phyloP scores from a whole-genome alignment of 2,888 invertebrate species.

The Limnephilus rhombicus region DNA sequence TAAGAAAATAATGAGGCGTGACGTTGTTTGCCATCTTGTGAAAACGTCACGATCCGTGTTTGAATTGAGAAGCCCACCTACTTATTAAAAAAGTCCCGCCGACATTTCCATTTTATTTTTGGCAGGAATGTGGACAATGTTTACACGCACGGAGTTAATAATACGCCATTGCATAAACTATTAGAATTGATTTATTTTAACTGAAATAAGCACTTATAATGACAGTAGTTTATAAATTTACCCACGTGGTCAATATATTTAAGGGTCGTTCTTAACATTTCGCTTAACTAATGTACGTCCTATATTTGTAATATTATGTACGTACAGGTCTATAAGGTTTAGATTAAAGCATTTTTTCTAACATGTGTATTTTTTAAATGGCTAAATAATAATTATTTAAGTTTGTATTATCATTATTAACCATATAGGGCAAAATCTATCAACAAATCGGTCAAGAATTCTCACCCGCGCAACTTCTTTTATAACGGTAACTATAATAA shows the following conservation, averaged over 20 bases:
- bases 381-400: neutral
- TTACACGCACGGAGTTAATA: slow-evolving; percentile 3
- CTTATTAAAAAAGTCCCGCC: neutral
- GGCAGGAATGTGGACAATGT: slow-evolving; percentile 38
- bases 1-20: neutral
- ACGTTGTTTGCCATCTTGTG: slow-evolving; percentile 6
- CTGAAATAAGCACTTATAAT: neutral
- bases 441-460: neutral
- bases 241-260: neutral
- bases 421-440: neutral
- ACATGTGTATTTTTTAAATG: neutral
- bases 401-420: neutral
- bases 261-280: neutral
- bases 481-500: neutral
- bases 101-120: slow-evolving; percentile 41
- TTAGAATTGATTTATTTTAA: neutral
- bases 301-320: neutral
- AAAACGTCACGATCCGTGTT: neutral
- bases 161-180: neutral
- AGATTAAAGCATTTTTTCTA: neutral
- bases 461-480: too few species aligned
- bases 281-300: too few species aligned
- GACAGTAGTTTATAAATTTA: neutral
- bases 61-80: neutral
- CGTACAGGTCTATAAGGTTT: neutral